A percentile compares a stretch with the other conserved stretches of the same genome.
Conservation (phyloP, 2,888 invertebrate genomes). For the Leptinotarsa peninsularis region DNA sequence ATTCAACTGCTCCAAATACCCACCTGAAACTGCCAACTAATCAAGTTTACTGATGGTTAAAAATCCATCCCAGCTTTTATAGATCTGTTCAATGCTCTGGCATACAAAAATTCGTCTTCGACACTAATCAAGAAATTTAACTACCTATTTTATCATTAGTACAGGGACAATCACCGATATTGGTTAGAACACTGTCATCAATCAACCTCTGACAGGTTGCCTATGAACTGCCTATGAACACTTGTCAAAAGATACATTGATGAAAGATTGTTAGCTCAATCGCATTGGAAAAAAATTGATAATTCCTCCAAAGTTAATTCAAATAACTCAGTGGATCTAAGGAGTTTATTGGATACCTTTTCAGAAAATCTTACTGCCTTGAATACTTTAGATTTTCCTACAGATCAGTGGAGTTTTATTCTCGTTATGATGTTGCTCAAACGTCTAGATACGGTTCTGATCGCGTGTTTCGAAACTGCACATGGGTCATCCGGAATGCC, state of each 20-base stretch:
- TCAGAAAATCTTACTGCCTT: neutral
- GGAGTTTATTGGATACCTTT: neutral
- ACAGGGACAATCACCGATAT: neutral
- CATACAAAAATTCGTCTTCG: neutral
- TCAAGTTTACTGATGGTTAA: neutral
- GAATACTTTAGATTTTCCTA: neutral
- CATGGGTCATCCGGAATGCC: slow-evolving; percentile 6
- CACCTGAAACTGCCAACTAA: neutral
- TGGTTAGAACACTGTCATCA: slow-evolving; percentile 6
- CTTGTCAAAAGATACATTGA: neutral
- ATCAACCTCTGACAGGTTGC: slow-evolving; percentile 6
- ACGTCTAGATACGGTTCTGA: neutral
- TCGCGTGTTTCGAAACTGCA: neutral
- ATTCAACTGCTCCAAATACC: no score
- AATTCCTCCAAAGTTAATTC: neutral
- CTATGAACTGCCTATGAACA: neutral
- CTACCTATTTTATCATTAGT: neutral
- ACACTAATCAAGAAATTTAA: neutral
- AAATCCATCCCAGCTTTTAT: neutral
- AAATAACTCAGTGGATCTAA: slow-evolving; percentile 12
- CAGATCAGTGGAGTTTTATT: neutral
- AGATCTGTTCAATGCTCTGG: slow-evolving; percentile 11
- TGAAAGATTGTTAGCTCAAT: slow-evolving; percentile 3
- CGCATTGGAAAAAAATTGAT: slow-evolving; percentile 1
- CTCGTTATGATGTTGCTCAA: slow-evolving; percentile 21